Conservation (phyloP, 2,113 vertebrate genomes). For the Canis aureus region DNA sequence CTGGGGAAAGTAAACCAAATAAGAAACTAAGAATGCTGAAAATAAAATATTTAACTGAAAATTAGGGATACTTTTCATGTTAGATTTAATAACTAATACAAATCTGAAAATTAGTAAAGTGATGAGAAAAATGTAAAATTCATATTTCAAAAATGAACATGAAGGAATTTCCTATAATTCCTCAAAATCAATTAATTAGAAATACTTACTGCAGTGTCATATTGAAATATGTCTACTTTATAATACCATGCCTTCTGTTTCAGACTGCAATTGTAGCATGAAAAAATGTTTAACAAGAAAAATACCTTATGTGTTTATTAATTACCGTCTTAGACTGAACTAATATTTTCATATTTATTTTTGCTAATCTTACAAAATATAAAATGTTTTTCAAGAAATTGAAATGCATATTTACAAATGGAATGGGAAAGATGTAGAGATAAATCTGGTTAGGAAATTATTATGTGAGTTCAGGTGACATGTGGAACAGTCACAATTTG, state of each 20-base stretch:
- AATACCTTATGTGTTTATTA: not conserved
- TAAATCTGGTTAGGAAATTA: not conserved
- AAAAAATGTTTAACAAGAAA: not conserved
- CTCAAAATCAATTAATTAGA: not conserved
- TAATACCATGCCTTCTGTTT: not conserved
- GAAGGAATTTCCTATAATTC: not conserved
- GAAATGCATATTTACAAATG: slow-evolving; percentile 1
- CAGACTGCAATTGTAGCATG: slow-evolving; percentile 18
- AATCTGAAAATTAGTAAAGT: slow-evolving; percentile 12
- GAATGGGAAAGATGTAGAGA: not conserved
- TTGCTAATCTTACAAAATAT: slow-evolving; percentile 14
- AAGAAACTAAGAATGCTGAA: not conserved
- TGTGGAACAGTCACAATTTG: not conserved
- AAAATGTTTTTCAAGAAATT: not conserved
- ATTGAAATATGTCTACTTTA: not conserved
- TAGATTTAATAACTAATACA: not conserved
- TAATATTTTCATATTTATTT: not conserved
- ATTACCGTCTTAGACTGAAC: not conserved
- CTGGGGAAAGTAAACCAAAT: not conserved
- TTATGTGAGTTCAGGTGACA: not conserved
- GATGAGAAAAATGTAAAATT: not conserved
- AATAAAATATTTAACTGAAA: not conserved
- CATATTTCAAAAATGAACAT: not conserved
- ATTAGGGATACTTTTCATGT: not conserved
- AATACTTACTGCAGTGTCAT: not conserved